Base-by-base conservation (phyloP, 2,113 vertebrate genomes). In the Corythoichthys intestinalis region DNA sequence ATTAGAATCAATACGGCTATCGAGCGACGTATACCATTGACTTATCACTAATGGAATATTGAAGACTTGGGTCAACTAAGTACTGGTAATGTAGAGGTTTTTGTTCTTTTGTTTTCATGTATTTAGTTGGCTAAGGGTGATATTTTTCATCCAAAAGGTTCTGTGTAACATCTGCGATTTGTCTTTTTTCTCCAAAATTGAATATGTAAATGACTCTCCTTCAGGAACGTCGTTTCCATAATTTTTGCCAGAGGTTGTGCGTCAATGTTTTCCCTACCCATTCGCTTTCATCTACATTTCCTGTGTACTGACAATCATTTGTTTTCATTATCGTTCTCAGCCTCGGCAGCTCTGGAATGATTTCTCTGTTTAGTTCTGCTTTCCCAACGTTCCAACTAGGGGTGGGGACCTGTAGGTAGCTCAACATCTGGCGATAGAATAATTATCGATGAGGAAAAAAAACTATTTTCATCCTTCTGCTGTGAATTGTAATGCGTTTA, bases 271-370 rank as follows among this genome's bases (percentile, higher is more conserved):
- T 70, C 74, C 53, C 72, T 38, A 68, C 75, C 63, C 63, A 67
- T 83, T 83, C 79, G 77, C 83, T 77, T 81, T 77, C 75, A 66
- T 77, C 75, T 75, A 83, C 73, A 85, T 86, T 50, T 72, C 63
- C 64, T 56, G 63, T 53, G 57, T 56, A 66, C 41, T 56, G 60
- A 58, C 38, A 34, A 54, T 34, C 61, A 70, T 78, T 71, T 68
- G 62, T 70, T 71, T 48, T 63, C 69, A 79, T 83, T 76, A 83
- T 69, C 74, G 48, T 52, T 63, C 73, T 47, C 59, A 12, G 69
- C 57, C 66, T 65, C 68, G 71, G 74, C 57, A 48, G 71, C 67
- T 17, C 62, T 60, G 54, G 37, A 41, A 82, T 81, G 72, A 83
- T 84, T 80, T 77, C 72, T 72, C 62, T 54, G 37, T 70, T 77